Evolutionary conservation across 2,113 vertebrate genomes (phyloP), one percentile per base, ranked within the genome.

Genomic region (Cranoglanis bouderius): DNA sequence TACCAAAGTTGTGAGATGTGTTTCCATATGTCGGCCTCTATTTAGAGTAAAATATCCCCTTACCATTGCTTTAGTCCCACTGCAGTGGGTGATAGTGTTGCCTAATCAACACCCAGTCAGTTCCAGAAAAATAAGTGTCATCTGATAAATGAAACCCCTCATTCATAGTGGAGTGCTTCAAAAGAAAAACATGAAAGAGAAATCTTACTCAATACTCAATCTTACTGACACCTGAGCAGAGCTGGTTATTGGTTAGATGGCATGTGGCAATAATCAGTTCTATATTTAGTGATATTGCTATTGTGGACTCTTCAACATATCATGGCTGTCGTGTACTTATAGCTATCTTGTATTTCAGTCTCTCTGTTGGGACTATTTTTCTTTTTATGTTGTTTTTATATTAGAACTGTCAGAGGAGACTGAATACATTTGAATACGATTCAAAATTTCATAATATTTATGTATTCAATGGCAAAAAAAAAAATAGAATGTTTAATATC

Each of bases 51-150:
- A 80, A 53, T 32, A 9, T 80, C 49, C 32, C 26, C 49, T 51
- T 80, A 80, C 46, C 6, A 6, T 80, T 80, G 2, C 29, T 80
- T 53, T 32, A 51, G 2, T 90, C 49, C 49, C 16, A 38, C 35
- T 32, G 63, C 82, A 84, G 59, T 49, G 53, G 12, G 38, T 38
- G 53, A 49, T 26, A n/a, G 51, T 82, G 57, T 12, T 16, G 67
- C 53, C 74, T 74, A 59, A 88, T 87, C 80, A 57, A 61, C 35
- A 35, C 35, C 46, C 51, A 40, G 78, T 72, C 82, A 32, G 59
- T 70, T 43, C 21, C 57, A 85, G 49, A 38, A 14, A 84, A 86
- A 10, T 70, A 86, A 87, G 21, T 16, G 59, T 9, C 59, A 57
- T 67, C 9, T 53, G 43, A 78, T 84, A 87, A n/a, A 8, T 26